Base-by-base conservation (phyloP, 2,888 invertebrate genomes). In the Morpho deidamia region DNA sequence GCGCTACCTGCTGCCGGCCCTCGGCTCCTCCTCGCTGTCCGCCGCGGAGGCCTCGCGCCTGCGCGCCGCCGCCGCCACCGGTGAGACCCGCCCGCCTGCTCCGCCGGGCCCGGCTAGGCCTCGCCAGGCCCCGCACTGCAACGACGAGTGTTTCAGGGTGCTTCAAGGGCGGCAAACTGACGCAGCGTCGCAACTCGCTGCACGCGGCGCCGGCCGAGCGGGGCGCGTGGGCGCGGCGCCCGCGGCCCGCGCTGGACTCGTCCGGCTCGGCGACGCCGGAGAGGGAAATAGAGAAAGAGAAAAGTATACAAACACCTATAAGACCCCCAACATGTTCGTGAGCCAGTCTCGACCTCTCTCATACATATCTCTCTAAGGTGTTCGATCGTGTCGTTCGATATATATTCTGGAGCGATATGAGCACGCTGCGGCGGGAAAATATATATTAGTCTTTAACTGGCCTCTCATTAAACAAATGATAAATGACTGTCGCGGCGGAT, bases 1-100 rank as follows among this genome's bases (percentile, higher is more conserved):
- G 61, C 83, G 87, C 55, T 74, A 80, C 71, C 69, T 90, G 54
- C 76, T 89, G 65, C 85, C 83, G 10, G 9, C 69, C 34, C 80
- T 90, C 32, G 34, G 11, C 10, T 1, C 11, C 1, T 67, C 62
- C 9, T 14, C 53, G 32, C 72, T 83, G 43, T 69, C 72, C 35
- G 67, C 84, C 57, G 63, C 72, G 61, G 63, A 69, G n/a, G 71
- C 64, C 53, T 44, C 66, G 37, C 52, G 70, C 68, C 78, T 62
- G 67, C 74, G 62, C 11, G 67, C 64, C 11, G 59, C 47, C 38
- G 64, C 63, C 8, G 61, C 64, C 39, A 38, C 57, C 43, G 68
- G 65, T 51, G 44, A 8, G 11, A 11, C 12, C 43, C 34, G 33
- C 11, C 42, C 8, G 41, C 33, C 56, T 52, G 14, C 14, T 46